Evolutionary conservation across 1,140 invertebrate genomes (phyloP), one percentile per base, ranked within the genome.

Genomic region (Drosophila parvula): DNA sequence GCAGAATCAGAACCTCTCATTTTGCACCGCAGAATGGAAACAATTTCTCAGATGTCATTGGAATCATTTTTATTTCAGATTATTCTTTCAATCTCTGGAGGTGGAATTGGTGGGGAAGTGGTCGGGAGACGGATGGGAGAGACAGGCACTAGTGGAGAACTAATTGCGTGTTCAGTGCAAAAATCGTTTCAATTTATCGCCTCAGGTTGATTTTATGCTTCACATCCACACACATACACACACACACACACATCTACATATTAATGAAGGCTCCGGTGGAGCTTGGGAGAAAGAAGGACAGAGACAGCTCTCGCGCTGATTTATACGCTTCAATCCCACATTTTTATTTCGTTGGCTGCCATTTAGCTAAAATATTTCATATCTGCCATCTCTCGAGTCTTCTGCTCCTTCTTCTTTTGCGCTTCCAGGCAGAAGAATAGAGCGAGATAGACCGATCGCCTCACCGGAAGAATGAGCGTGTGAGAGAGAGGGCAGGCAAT

Each of bases 301-400:
- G 28, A 34, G 40, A 67, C 51, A 55, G 51, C 51, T 38, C 51
- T 18, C 71, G 53, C 60, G 74, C 78, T 91, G 90, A 91, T 91
- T 91, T 91, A 91, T 91, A 85, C 80, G 90, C 86, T 91, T 91
- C 90, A 91, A 91, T 91, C 83, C 86, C 81, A 90, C 89, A 90
- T 90, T 90, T 90, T 90, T 90, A 84, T 89, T 89, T 89, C 78
- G 64, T 71, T 81, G 84, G 84, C 84, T 89, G 84, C 80, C 85
- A 90, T 90, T 90, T 90, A 90, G 80, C 76, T 90, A 90, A 90
- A 90, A 89, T 90, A 90, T 90, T 90, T 90, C 83, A 90, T 90
- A 90, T 90, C 80, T 84, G 61, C 83, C 69, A 68, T 74, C 36
- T 74, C 36, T 71, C 65, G 51, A 58, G 30, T 71, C 53, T 71